Base-by-base conservation (phyloP, 2,888 invertebrate genomes). In the Melanophora roralis region DNA sequence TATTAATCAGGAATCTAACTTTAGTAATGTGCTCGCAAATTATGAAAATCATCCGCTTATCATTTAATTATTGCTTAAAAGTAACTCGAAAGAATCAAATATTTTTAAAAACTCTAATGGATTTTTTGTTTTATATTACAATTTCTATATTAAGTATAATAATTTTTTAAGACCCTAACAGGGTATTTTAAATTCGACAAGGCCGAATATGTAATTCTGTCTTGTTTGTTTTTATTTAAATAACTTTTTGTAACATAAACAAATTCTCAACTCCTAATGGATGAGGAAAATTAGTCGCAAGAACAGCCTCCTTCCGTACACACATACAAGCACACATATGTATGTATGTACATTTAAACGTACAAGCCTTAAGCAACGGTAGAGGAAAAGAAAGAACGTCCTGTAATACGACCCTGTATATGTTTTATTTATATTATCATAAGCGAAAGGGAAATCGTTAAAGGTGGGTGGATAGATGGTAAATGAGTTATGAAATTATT, bases 201-300 rank as follows among this genome's bases (percentile, higher is more conserved):
- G n/a, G n/a, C n/a, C n/a, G n/a, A n/a, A n/a, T n/a, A n/a, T n/a
- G n/a, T n/a, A n/a, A 5, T 73, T 27, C 1, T 40, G 40, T 49
- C n/a, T 59, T 69, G 14, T 49, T 27, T 72, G 53, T 78, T 76
- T 72, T 5, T 27, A 27, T 27, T 27, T 27, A 5, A 6, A 27
- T 27, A 5, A 23, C 21, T 72, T 79, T 75, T 49, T 65, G 67
- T 62, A 55, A 55, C 75, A 76, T 72, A 76, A 76, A 80, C 57
- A 80, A 80, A 80, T 80, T 62, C 67, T 64, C n/a, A 55, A 65
- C 49, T 67, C n/a, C 67, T 80, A 80, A 80, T 80, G 76, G 75
- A 67, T 76, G 75, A 67, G 72, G 62, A 80, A 68, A 80, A 76
- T 80, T 76, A 75, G 55, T 72, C 65, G 34, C 47, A 71, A 43